A percentile compares a stretch with the other conserved stretches of the same genome.
Evolutionary conservation across 2,113 vertebrate genomes (phyloP).

Genomic region (Rynchops niger): DNA sequence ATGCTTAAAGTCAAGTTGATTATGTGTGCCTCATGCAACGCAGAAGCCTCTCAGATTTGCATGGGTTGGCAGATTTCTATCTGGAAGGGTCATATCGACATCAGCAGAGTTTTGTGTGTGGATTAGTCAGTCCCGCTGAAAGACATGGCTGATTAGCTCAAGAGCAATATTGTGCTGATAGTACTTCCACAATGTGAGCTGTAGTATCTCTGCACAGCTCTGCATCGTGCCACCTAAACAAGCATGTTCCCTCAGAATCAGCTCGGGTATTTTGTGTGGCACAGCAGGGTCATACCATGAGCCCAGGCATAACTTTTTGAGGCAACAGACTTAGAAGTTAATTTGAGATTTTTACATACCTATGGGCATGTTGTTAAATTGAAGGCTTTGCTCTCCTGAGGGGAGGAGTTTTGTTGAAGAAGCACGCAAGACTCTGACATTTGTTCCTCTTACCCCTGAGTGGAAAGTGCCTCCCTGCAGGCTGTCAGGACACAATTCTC

Average conservation of each 20-base stretch:
- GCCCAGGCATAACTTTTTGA: background rate
- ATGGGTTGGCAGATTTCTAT: background rate
- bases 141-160: background rate
- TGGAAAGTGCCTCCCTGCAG: background rate
- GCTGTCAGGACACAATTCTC: background rate
- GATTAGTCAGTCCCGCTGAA: background rate
- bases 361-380: background rate
- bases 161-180: background rate
- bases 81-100: background rate
- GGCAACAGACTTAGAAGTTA: background rate
- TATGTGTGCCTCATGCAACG: rapidly evolving
- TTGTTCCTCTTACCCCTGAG: background rate
- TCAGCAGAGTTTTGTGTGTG: background rate
- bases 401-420: background rate
- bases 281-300: background rate
- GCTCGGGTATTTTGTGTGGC: background rate
- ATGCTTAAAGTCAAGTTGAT: background rate
- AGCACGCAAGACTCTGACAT: background rate
- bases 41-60: background rate
- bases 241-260: background rate
- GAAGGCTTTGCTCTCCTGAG: background rate
- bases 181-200: background rate
- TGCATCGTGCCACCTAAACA: background rate
- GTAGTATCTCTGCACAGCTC: background rate
- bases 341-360: background rate